Evolutionary conservation across 2,888 invertebrate genomes (phyloP).

Genomic region (Perithous albicinctus): DNA sequence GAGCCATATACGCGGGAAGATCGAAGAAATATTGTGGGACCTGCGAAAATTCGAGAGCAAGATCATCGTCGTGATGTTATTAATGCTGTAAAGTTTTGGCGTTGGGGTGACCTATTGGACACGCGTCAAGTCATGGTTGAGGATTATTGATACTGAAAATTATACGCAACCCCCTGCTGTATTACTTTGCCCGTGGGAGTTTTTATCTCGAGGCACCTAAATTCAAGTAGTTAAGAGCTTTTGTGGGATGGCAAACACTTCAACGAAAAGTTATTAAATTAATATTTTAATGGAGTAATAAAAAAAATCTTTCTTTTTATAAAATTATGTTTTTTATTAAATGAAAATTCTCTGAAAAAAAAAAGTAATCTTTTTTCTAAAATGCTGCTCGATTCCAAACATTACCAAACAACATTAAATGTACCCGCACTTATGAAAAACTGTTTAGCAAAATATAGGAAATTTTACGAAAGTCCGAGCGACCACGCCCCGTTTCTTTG

Average conservation of each 20-base stretch:
- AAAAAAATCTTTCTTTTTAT: too few relatives aligned
- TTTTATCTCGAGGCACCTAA: not conserved
- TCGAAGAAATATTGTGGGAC: slow-evolving; percentile 33
- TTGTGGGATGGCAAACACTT: not conserved
- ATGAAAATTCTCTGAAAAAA: too few relatives aligned
- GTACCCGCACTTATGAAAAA: too few relatives aligned
- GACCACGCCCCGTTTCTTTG: too few relatives aligned
- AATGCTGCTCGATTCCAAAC: too few relatives aligned
- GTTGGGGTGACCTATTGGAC: slow-evolving; percentile 30
- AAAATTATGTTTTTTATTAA: too few relatives aligned
- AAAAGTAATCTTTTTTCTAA: too few relatives aligned
- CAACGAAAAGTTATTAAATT: not conserved
- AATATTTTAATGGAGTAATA: too few relatives aligned
- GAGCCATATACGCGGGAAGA: slow-evolving; percentile 18
- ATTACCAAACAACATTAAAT: too few relatives aligned
- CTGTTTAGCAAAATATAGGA: too few relatives aligned
- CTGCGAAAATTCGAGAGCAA: slow-evolving; percentile 45
- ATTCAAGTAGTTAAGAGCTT: not conserved
- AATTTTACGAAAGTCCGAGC: too few relatives aligned
- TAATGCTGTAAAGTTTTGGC: slow-evolving; percentile 50
- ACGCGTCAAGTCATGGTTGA: slow-evolving; percentile 49
- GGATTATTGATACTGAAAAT: slow-evolving; percentile 13
- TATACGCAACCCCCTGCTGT: not conserved
- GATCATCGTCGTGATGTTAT: slow-evolving; percentile 43
- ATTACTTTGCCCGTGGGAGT: not conserved